Base-by-base conservation (phyloP, 2,797 vertebrate genomes). In the Eutrigla gurnardus region DNA sequence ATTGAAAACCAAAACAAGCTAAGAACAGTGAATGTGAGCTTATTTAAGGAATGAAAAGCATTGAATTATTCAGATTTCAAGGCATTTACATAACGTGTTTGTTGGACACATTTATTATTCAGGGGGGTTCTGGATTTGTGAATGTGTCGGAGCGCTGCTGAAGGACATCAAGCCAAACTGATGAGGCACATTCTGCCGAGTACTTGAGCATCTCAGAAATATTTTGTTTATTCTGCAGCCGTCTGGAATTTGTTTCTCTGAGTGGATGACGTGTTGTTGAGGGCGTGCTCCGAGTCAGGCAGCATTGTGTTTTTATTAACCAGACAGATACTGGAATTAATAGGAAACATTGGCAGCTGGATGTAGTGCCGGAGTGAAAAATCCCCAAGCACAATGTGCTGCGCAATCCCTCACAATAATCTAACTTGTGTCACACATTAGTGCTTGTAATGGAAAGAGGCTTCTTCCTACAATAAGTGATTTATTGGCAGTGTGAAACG, bases 201-300 rank as follows among this genome's bases (percentile, higher is more conserved):
- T 65, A 39, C 63, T 75, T 42, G 3, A 80, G 52, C 70, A 72
- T 82, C 80, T 77, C 65, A 70, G 70, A 82, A 83, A 84, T 78
- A 75, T 84, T 88, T 84, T 80, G 85, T 88, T 89, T 88, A 88
- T 83, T 80, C 82, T 75, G 71, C 75, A 63, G 80, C 74, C 40
- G 82, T 81, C 83, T 91, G 90, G 85, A 89, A 80, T 77, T 64
- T 76, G 83, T 89, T 90, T 84, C 84, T 89, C 13, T 75, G 75
- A 82, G 73, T 81, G 68, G 69, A 77, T 75, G 54, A 75, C 70
- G 63, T 75, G 50, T 78, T 89, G 49, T 83, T 81, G 42, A 49
- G 75, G 42, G 70, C 75, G 50, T 5, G 47, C 52, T 82, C 65
- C 63, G 77, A 67, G 77, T 82, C 78, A 15, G 69, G 64, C 75